Conservation (phyloP, 35 echinoderm and acorn worm species). For the Apostichopus japonicus region DNA sequence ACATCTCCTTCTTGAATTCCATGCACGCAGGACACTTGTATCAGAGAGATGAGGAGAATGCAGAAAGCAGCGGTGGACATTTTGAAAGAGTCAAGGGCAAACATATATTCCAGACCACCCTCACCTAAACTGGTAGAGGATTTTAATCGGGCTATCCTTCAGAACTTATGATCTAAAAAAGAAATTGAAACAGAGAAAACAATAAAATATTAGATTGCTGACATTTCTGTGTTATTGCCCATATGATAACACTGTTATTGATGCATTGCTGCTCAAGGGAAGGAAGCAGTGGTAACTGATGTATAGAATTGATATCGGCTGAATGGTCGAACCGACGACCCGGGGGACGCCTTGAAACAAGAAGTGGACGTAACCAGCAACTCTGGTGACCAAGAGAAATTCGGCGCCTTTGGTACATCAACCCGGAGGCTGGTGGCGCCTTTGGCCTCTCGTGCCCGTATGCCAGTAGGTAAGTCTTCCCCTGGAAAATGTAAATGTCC, state of each 20-base stretch:
- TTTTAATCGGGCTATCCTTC: background rate
- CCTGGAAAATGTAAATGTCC: too few species aligned
- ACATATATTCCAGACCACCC: slow-evolving; percentile 5
- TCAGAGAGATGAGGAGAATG: background rate
- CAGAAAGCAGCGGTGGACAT: slow-evolving; percentile 28
- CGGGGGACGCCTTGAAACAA: too few species aligned
- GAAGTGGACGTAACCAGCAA: too few species aligned
- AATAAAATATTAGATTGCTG: too few species aligned
- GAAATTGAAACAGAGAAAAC: background rate
- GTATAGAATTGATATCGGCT: background rate
- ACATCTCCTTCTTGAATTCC: slow-evolving; percentile 17
- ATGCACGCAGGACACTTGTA: background rate
- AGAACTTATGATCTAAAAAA: slow-evolving; percentile 2
- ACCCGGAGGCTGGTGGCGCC: too few species aligned
- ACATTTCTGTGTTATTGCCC: too few species aligned
- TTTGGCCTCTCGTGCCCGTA: too few species aligned
- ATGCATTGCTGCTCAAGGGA: background rate
- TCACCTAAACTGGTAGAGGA: slow-evolving; percentile 12
- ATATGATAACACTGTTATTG: too few species aligned
- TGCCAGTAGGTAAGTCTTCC: too few species aligned
- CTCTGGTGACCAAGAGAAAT: too few species aligned
- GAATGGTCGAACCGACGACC: background rate
- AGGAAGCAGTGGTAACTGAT: background rate
- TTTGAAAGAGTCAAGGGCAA: slow-evolving; percentile 44
- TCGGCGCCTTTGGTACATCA: too few species aligned